Evolutionary conservation across 2,888 invertebrate genomes (phyloP).

Genomic region (Cheilosia urbana): DNA sequence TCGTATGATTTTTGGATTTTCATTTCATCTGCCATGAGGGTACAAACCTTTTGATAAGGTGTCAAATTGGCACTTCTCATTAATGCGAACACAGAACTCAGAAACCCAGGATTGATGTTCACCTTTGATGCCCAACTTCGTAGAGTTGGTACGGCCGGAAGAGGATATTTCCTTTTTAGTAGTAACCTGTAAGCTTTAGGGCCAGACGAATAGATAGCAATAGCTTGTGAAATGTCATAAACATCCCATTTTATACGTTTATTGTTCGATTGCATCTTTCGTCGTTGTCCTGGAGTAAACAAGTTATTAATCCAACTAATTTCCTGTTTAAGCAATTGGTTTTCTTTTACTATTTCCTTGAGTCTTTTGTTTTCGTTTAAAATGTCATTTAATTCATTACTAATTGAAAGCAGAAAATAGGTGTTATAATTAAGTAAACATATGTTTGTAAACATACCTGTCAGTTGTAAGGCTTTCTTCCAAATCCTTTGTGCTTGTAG

Average conservation of each 20-base stretch:
- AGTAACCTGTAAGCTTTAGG: not conserved
- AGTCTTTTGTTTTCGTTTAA: not conserved
- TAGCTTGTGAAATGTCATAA: not conserved
- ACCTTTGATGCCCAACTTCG: constrained; percentile 2
- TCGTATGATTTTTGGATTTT: constrained; percentile 19
- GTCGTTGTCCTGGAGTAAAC: not conserved
- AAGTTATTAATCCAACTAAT: not conserved
- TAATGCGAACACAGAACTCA: constrained; percentile 6
- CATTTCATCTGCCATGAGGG: constrained; percentile 24
- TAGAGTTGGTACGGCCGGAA: not conserved
- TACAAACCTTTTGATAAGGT: not conserved
- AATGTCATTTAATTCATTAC: not conserved
- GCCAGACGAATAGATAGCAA: not conserved
- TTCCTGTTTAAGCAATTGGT: constrained; percentile 6
- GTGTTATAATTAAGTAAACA: too few species aligned
- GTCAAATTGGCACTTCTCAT: not conserved
- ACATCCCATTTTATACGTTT: not conserved
- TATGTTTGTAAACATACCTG: not conserved
- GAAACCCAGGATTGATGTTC: not conserved
- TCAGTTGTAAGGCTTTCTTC: not conserved
- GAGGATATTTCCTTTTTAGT: not conserved
- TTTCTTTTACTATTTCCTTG: not conserved
- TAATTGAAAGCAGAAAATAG: not conserved
- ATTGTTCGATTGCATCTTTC: too few species aligned
- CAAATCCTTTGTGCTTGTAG: not conserved